Conservation (phyloP, 2,113 vertebrate genomes). For the Athene cunicularia region DNA sequence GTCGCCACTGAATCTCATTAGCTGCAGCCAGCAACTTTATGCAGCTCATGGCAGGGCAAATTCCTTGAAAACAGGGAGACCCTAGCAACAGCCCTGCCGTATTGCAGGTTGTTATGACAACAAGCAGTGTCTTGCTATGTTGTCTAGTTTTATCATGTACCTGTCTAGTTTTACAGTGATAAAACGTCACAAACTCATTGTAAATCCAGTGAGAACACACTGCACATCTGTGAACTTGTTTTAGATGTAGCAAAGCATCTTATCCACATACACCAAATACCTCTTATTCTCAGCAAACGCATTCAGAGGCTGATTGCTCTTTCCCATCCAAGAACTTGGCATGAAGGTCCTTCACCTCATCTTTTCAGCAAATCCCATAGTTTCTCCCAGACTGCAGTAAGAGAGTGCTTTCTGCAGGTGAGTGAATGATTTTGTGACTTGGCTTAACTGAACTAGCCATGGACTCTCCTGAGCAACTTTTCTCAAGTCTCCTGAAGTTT, state of each 20-base stretch:
- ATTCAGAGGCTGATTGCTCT: not conserved
- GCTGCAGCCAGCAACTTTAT: not conserved
- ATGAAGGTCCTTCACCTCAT: not conserved
- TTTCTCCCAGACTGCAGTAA: not conserved
- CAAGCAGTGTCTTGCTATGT: not conserved
- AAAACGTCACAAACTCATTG: not conserved
- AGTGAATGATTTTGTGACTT: not conserved
- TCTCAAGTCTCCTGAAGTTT: not conserved
- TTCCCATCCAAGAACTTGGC: not conserved
- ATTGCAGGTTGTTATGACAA: not conserved
- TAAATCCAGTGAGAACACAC: not conserved
- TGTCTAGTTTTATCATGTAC: not conserved
- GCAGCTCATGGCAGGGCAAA: not conserved
- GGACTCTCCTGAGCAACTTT: not conserved
- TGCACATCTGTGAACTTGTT: not conserved
- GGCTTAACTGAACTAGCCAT: not conserved
- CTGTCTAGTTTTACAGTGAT: not conserved
- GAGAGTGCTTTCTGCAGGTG: not conserved
- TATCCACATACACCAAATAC: not conserved
- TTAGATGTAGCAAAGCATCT: not conserved
- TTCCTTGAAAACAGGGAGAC: not conserved
- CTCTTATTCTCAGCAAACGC: not conserved
- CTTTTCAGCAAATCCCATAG: not conserved
- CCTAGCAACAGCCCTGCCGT: not conserved
- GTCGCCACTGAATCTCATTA: not conserved